These are phyloP conservation scores for Thymelicus lineola DNA, from an alignment of 2,888 invertebrate genomes.

Conservation along the genomic window DNA sequence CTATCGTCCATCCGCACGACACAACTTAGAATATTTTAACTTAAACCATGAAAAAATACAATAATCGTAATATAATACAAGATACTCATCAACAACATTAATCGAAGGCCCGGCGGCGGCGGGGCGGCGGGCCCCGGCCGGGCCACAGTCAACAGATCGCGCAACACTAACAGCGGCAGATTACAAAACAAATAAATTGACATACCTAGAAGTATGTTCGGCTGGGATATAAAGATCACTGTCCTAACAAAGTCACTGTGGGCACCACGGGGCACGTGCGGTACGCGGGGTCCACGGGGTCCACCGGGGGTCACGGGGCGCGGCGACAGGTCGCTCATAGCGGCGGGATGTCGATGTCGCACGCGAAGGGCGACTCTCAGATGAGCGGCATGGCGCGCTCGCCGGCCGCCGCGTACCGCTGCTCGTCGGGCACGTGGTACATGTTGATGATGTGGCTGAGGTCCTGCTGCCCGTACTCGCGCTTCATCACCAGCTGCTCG, in stretches of 20 bases:
- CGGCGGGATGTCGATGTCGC: slow-evolving; percentile 87
- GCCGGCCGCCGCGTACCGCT: slow-evolving; percentile 84
- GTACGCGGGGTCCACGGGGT: slow-evolving; percentile 48
- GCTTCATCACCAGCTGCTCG: slow-evolving; percentile 86
- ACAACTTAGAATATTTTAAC: slow-evolving; percentile 79
- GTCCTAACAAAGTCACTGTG: slow-evolving; percentile 55
- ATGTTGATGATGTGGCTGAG: slow-evolving; percentile 88
- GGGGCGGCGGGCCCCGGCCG: slow-evolving; percentile 56
- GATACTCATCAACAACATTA: slow-evolving; percentile 79
- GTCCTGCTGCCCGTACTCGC: slow-evolving; percentile 88
- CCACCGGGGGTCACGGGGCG: slow-evolving; percentile 59
- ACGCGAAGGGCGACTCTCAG: slow-evolving; percentile 88
- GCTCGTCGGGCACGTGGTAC: slow-evolving; percentile 88
- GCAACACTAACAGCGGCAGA: slow-evolving; percentile 74
- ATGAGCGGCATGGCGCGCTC: slow-evolving; percentile 88
- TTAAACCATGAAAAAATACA: slow-evolving; percentile 83
- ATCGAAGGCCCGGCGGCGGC: slow-evolving; percentile 66
- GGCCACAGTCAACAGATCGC: slow-evolving; percentile 68
- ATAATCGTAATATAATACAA: slow-evolving; percentile 82
- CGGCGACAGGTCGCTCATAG: slow-evolving; percentile 84
- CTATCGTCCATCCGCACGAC: slow-evolving; percentile 72
- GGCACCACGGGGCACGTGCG: slow-evolving; percentile 56
- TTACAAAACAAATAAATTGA: slow-evolving; percentile 80
- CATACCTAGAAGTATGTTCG: slow-evolving; percentile 81
- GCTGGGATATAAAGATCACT: slow-evolving; percentile 76